Base-by-base conservation (phyloP, 2,113 vertebrate genomes). In the Charina bottae region DNA sequence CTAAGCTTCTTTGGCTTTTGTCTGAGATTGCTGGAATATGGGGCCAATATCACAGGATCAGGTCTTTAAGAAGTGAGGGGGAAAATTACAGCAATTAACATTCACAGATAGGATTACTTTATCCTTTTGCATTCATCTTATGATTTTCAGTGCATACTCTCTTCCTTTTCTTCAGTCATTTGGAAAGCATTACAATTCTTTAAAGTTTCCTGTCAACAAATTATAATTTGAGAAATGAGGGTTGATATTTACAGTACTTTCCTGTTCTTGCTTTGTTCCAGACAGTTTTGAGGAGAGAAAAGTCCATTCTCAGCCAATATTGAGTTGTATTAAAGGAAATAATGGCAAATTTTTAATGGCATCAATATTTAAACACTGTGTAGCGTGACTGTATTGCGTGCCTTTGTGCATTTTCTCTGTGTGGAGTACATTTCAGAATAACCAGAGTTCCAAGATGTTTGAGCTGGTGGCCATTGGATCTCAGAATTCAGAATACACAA, bases 401-500 rank as follows among this genome's bases (percentile, higher is more conserved):
- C 72, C 85, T 72, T 88, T 62, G n/a, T 7, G 64, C 91, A 89
- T 72, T 92, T 92, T 92, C 10, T 85, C 93, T 94, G 83, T 89
- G 93, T 68, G 95, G 83, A 90, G 26, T 90, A 89, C 55, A 53
- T 42, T 91, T 95, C 93, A 95, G 93, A 0, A 0, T 85, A 88
- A 92, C 87, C 90, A 83, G 62, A 92, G 88, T 95, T 93, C 83
- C 46, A 15, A 10, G 83, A 10, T 85, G 85, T 93, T 92, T 95
- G 59, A 23, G 58, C 46, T 42, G 83, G 90, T 83, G 49, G 87
- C 93, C 93, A 94, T 93, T 96, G 90, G 95, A 95, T 94, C 59
- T 96, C 95, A 96, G 95, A 95, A 93, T 90, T 96, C 94, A 94
- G 96, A 97, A 96, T 95, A 96, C 95, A 95, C 96, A 97, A 97